A percentile compares a stretch with the other conserved stretches of the same genome.
phyloP scores from a whole-genome alignment of 1,140 invertebrate species.

The Zaprionus davidi region DNA sequence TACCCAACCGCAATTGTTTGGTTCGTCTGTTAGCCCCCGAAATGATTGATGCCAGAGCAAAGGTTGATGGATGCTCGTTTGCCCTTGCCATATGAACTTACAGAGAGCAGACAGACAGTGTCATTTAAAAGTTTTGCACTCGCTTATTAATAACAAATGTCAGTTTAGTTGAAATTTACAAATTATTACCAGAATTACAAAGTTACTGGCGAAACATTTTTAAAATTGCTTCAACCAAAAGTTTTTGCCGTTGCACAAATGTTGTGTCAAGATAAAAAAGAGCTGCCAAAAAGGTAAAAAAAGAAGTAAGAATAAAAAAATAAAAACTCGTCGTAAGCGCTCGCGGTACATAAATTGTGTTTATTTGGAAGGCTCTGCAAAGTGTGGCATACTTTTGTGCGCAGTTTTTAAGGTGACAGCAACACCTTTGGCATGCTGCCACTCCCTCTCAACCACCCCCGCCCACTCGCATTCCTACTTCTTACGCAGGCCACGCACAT shows the following conservation, averaged over 20 bases:
- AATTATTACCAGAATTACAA: constrained; percentile 51
- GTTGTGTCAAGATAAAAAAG: constrained; percentile 57
- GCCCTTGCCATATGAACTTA: constrained; percentile 19
- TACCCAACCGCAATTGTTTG: constrained; percentile 45
- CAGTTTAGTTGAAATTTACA: constrained; percentile 58
- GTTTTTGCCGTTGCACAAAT: constrained; percentile 59
- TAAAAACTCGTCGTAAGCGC: constrained; percentile 24
- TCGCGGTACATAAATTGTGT: constrained; percentile 70
- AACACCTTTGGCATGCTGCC: constrained; percentile 26
- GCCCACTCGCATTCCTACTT: constrained; percentile 4
- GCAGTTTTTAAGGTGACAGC: constrained; percentile 69
- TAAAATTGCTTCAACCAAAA: constrained; percentile 76
- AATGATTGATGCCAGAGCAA: constrained; percentile 62
- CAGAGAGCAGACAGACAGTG: constrained; percentile 1
- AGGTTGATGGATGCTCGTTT: constrained; percentile 66
- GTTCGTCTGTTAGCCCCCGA: constrained; percentile 15
- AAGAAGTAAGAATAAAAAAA: constrained; percentile 11
- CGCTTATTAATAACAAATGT: constrained; percentile 69
- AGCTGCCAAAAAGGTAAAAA: constrained; percentile 4
- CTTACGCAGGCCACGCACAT: constrained; percentile 44
- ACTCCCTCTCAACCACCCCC: background rate
- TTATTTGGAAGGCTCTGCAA: constrained; percentile 57
- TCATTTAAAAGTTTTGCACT: constrained; percentile 62
- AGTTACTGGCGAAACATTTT: constrained; percentile 56
- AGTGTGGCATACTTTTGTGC: constrained; percentile 70